Base-by-base conservation (phyloP, 2,113 vertebrate species). In the Elephas maximus region DNA sequence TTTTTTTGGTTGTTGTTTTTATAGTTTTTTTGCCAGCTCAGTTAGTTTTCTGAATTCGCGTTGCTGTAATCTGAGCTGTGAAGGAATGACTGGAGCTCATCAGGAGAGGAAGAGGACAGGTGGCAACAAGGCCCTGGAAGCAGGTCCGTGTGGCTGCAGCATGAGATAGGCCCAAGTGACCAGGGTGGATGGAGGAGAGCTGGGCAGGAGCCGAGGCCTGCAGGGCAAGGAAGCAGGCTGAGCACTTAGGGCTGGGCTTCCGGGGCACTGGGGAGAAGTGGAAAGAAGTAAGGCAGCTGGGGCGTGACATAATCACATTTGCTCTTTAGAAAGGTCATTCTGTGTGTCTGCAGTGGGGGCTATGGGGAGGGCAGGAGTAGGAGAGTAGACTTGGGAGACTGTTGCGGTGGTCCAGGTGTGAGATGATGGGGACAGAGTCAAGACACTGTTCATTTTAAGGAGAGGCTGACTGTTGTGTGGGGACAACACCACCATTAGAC, bases 121-220 rank as follows among this genome's bases (percentile, higher is more conserved):
- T 18, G 0, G 2, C 2, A 24, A 6, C 26, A 63, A 21, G 44
- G 26, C 63, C 9, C 33, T 2, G 60, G 60, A 62, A 26, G 37
- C 28, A 20, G 48, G 37, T 37, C 45, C 28, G 28, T 8, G 33
- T 2, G 23, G 41, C 71, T 18, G 37, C 33, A 21, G 33, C 7
- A 0, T 20, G n/a, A 1, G 44, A 4, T 30, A 14, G 2, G 0
- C 37, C 18, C 2, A 0, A 37, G 37, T 2, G 2, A 2, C 37
- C 37, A 37, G 37, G 37, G 37, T 37, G 37, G 37, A 2, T 37
- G 37, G 37, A 37, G 37, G 37, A 37, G 37, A 37, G 37, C 37
- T 37, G 37, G 37, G 80, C 6, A 2, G 63, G 80, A 85, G 60
- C 23, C 11, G 5, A 1, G 62, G 69, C 10, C 60, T 60, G 65